Evolutionary conservation across 2,888 invertebrate species (phyloP), one percentile per base, ranked within the genome.

Genomic region (Pammene fasciana): DNA sequence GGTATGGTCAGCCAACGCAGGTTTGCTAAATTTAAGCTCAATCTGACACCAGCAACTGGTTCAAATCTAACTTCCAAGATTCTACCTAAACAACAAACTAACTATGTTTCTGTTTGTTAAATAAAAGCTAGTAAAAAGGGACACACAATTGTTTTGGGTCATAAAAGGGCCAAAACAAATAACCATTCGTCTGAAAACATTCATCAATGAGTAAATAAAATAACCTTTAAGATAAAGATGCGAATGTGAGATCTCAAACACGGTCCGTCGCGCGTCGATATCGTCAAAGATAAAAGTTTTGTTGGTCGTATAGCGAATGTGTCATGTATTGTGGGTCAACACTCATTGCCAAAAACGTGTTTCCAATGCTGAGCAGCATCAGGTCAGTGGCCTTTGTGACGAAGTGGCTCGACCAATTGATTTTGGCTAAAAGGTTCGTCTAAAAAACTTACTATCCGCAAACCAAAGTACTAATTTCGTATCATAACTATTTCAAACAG

Each of bases 301-400:
- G 43, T 48, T 14, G 26, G 26, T 50, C 52, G 52, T 26, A 11
- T 11, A 11, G 38, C 38, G 52, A 26, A 26, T 26, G 52, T 52
- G 13, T 52, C 18, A 26, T 50, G 26, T 4, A 26, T 50, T 9
- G 38, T 13, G 11, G 52, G 52, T 13, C 16, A 1, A 34, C 5
- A 52, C 13, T 54, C 7, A 36, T 34, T 54, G 54, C 54, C 54
- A 54, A 54, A 54, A 36, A 34, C 54, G 34, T 54, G 34, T 34
- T 4, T 34, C n/a, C 8, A n/a, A 54, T 54, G 34, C n/a, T 43
- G 43, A 14, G 8, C 11, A 52, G 52, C 13, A 2, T 18, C 50
- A 54, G 52, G 26, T 34, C 54, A 36, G 54, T 54, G 54, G 3
- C 54, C 54, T 54, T 54, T 36, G 54, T n/a, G 34, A 54, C 34